phyloP scores from a whole-genome alignment of 2,113 vertebrate genomes.

The Hippocampus guttulatus region DNA sequence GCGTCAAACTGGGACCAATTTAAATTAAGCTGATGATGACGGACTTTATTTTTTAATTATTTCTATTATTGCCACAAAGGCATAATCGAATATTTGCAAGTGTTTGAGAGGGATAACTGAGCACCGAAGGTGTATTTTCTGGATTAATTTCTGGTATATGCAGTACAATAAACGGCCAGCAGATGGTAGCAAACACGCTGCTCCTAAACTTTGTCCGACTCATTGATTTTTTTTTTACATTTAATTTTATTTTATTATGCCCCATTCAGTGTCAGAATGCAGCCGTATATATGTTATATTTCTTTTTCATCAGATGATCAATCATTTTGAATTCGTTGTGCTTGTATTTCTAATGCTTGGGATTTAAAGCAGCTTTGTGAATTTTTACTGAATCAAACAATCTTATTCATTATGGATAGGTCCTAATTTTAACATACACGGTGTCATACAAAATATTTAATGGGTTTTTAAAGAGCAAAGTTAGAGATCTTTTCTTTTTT shows the following conservation, averaged over 20 bases:
- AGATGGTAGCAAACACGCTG: constrained; percentile 38
- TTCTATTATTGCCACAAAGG: too few relatives aligned
- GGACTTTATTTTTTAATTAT: too few relatives aligned
- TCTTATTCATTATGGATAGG: background rate
- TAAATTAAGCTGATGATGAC: background rate
- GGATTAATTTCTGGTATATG: background rate
- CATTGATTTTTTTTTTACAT: background rate
- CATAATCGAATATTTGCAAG: too few relatives aligned
- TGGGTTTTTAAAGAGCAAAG: background rate
- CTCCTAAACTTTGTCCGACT: background rate
- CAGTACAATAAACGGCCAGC: constrained; percentile 1
- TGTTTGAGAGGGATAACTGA: too few relatives aligned
- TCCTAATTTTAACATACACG: background rate
- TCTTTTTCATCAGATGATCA: background rate
- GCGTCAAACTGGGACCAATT: background rate
- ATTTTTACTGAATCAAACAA: background rate
- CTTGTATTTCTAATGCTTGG: background rate
- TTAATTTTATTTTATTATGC: too few relatives aligned
- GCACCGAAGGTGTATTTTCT: background rate
- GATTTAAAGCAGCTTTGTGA: background rate
- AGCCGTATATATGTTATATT: background rate
- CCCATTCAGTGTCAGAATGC: background rate
- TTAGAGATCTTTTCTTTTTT: background rate
- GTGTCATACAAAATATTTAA: background rate
- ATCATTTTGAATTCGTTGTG: background rate